These are phyloP conservation scores for Archocentrus centrarchus DNA, from an alignment of 2,113 vertebrate species.

Conservation along the genomic window DNA sequence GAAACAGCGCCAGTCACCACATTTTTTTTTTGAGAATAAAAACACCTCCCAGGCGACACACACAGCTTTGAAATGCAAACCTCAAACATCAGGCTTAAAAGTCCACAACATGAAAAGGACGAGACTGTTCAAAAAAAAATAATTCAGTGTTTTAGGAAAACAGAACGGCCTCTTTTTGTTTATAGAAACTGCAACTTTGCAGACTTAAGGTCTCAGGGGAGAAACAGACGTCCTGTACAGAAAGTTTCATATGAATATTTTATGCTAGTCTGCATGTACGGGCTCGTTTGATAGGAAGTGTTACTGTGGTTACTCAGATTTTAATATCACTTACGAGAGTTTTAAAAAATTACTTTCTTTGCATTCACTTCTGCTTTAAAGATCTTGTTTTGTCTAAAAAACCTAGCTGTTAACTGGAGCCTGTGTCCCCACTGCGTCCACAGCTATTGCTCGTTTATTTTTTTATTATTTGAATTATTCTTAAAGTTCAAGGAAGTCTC, in stretches of 20 bases:
- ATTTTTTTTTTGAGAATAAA: background rate
- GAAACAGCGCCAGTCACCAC: background rate
- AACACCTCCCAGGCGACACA: background rate
- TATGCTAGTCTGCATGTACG: background rate
- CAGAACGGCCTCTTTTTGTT: background rate
- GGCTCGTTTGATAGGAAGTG: background rate
- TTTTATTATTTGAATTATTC: background rate
- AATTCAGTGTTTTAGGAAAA: background rate
- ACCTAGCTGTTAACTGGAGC: too few relatives aligned
- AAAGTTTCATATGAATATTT: slow-evolving; percentile 7
- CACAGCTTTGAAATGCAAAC: slow-evolving; percentile 1
- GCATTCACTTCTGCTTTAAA: too few relatives aligned
- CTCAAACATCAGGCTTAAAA: slow-evolving; percentile 1
- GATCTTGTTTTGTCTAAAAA: too few relatives aligned
- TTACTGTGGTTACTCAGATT: background rate
- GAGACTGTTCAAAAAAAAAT: background rate
- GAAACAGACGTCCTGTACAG: background rate
- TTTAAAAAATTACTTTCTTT: too few relatives aligned
- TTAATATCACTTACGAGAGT: background rate
- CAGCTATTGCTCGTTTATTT: background rate
- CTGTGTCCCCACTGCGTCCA: background rate
- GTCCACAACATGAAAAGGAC: background rate
- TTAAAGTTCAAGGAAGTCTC: background rate
- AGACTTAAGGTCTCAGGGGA: background rate
- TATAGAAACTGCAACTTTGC: slow-evolving; percentile 1